Base-by-base conservation (phyloP, 2,797 vertebrate genomes). In the Meriones psammophilus region DNA sequence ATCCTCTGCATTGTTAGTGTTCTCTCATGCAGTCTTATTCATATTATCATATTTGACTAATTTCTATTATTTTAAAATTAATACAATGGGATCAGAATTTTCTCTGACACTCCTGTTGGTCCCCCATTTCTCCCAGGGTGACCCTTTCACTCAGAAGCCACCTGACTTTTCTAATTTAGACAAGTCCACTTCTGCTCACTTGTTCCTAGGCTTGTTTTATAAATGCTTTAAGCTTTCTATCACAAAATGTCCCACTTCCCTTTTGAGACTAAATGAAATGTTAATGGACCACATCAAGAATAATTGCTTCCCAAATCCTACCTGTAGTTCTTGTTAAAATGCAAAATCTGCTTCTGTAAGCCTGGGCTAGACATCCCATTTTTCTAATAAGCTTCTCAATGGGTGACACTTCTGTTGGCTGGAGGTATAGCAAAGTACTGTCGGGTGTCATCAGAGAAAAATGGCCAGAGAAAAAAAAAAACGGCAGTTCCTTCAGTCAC, bases 291-390 rank as follows among this genome's bases (percentile, higher is more conserved):
- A 62, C 81, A 81, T 5, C 54, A 92, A 96, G 88, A 66, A 68
- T 93, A 89, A 85, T 54, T 87, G 33, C 84, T 80, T 96, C 76
- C 89, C 22, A 64, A 89, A 92, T 93, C 88, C 84, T 80, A 93
- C 84, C 83, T 15, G 46, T 69, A 92, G 77, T 91, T 88, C 92
- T 92, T 92, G 90, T 78, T 94, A 92, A 90, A 92, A 90, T 64
- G 58, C 62, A 97, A 56, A 85, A 22, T 88, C 66, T 79, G 81
- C 50, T 77, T 95, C 78, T 39, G 68, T 30, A n/a, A 91, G 46
- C n/a, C 84, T 89, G 58, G 73, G 42, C 64, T 81, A 69, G 46
- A 88, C 17, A 77, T 39, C 4, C 54, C 30, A 2, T 68, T 89
- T 93, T 60, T 50, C 84, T 66, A 66, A 60, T 28, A 74, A 64